Conservation (phyloP, 2,888 invertebrate species). For the Tortricodes alternella region DNA sequence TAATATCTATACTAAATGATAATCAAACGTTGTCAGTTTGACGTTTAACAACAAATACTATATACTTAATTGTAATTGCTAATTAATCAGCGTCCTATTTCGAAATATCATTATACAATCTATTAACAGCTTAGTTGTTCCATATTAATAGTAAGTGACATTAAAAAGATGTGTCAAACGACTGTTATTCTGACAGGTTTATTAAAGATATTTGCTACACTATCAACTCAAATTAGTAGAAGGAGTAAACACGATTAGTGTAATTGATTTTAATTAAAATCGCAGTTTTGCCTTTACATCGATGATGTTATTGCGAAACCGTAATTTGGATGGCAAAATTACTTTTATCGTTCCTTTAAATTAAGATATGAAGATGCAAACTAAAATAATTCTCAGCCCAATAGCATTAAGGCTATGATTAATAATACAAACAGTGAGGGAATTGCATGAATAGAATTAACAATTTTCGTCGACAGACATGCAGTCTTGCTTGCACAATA, state of each 20-base stretch:
- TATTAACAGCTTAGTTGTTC: constrained; percentile 4
- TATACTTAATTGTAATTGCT: too few species aligned
- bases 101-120: background rate
- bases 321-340: background rate
- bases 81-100: too few species aligned
- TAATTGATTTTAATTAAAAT: constrained; percentile 14
- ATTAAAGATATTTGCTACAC: constrained; percentile 10
- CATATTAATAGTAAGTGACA: background rate
- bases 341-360: background rate
- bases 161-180: constrained; percentile 20
- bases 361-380: too few species aligned
- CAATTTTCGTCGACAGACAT: too few species aligned
- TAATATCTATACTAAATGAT: too few species aligned
- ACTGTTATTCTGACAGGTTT: constrained; percentile 19
- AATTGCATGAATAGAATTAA: too few species aligned
- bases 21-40: too few species aligned
- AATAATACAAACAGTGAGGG: too few species aligned
- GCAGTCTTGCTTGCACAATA: too few species aligned
- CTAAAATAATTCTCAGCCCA: too few species aligned
- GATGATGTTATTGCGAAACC: constrained; percentile 17
- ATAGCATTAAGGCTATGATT: too few species aligned
- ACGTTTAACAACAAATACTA: too few species aligned
- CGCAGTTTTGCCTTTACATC: constrained; percentile 3
- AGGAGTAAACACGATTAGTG: constrained; percentile 11
- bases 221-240: constrained; percentile 9